Evolutionary conservation across 2,888 invertebrate species (phyloP).

Genomic region (Platypus cylindrus): DNA sequence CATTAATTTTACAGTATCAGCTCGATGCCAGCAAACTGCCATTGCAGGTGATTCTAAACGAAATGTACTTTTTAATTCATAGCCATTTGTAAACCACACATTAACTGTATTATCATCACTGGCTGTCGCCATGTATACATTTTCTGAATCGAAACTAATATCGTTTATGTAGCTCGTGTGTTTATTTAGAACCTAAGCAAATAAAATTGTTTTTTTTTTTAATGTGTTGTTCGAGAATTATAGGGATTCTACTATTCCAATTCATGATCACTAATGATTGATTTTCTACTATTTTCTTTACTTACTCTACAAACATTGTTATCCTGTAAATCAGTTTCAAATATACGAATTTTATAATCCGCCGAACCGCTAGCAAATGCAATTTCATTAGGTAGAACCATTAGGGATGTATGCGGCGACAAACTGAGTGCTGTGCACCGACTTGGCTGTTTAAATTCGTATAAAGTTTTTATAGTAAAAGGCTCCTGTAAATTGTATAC

Average conservation of each 20-base stretch:
- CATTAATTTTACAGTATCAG: slow-evolving; percentile 55
- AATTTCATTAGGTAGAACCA: slow-evolving; percentile 43
- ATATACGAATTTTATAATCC: slow-evolving; percentile 44
- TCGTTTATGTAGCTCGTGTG: slow-evolving; percentile 59
- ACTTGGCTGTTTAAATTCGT: slow-evolving; percentile 43
- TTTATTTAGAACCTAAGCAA: slow-evolving; percentile 41
- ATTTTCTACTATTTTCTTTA: background rate
- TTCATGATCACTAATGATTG: too few species aligned
- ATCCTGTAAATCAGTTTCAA: slow-evolving; percentile 41
- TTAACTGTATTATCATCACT: slow-evolving; percentile 65
- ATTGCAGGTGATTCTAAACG: slow-evolving; percentile 52
- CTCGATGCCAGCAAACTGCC: slow-evolving; percentile 54
- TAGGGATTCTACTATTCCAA: background rate
- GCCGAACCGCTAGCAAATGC: slow-evolving; percentile 42
- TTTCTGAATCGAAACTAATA: slow-evolving; percentile 55
- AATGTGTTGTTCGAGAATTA: too few species aligned
- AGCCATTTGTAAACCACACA: slow-evolving; percentile 47
- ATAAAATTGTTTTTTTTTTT: slow-evolving; percentile 1
- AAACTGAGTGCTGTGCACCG: slow-evolving; percentile 44
- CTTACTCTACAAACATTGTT: slow-evolving; percentile 37
- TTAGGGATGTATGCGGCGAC: slow-evolving; percentile 49
- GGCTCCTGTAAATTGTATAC: slow-evolving; percentile 32
- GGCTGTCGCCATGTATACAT: slow-evolving; percentile 56
- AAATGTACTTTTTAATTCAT: slow-evolving; percentile 44
- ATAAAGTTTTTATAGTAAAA: slow-evolving; percentile 41